Evolutionary conservation across 2,888 invertebrate species (phyloP).

Genomic region (Sturmia bella): DNA sequence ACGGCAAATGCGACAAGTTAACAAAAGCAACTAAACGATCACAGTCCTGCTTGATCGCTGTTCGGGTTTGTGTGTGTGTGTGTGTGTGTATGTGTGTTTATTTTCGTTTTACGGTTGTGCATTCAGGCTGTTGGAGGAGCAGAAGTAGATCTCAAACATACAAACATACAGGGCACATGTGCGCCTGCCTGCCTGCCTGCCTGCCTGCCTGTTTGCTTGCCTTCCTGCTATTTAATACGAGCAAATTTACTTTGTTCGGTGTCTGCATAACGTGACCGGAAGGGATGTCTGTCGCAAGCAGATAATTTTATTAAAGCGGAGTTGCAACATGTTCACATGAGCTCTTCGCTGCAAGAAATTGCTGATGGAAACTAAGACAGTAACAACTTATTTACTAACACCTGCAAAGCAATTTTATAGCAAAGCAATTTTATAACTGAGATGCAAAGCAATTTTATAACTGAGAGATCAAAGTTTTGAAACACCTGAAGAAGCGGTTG

Average conservation of each 20-base stretch:
- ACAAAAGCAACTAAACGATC: constrained; percentile 45
- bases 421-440: no score
- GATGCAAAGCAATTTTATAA: no score
- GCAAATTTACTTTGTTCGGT: constrained; percentile 11
- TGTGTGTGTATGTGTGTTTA: no score
- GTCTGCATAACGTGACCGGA: background rate
- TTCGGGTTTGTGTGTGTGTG: background rate
- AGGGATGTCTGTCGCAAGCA: no score
- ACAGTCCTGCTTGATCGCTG: constrained; percentile 46
- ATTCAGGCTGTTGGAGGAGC: constrained; percentile 32
- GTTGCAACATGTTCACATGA: no score
- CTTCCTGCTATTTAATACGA: constrained; percentile 46
- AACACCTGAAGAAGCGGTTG: no score
- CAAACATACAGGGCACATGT: constrained; percentile 63
- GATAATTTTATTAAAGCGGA: no score
- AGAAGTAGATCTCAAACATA: constrained; percentile 3
- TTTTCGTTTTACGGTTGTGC: constrained; percentile 21
- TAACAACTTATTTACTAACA: no score
- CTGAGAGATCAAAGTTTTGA: no score
- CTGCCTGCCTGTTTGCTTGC: constrained; percentile 31
- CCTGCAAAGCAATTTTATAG: no score
- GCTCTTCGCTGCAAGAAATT: no score
- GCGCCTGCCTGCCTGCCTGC: constrained; percentile 56
- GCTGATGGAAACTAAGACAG: no score
- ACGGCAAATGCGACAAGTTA: constrained; percentile 70